Conservation (phyloP, 2,113 vertebrate genomes). For the Tychaedon coryphoeus region DNA sequence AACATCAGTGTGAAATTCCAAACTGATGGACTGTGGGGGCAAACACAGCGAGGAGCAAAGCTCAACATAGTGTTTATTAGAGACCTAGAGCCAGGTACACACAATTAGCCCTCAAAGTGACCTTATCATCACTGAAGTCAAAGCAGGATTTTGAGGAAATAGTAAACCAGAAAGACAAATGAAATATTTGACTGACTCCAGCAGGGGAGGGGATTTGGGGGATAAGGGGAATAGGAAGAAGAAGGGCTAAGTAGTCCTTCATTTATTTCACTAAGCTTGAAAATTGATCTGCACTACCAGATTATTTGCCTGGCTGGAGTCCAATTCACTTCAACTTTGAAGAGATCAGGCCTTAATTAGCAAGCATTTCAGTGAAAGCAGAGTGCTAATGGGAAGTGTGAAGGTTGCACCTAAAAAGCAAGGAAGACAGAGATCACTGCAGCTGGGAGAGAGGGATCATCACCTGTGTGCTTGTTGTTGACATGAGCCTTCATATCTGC, state of each 20-base stretch:
- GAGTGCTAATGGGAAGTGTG: slow-evolving; percentile 33
- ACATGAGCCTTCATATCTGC: slow-evolving; percentile 93
- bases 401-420: slow-evolving; percentile 45
- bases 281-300: slow-evolving; percentile 24
- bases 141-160: background rate
- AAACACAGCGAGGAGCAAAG: background rate
- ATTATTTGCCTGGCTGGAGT: slow-evolving; percentile 44
- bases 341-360: slow-evolving; percentile 48
- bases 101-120: background rate
- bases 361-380: slow-evolving; percentile 21
- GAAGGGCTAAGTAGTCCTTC: background rate
- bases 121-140: background rate
- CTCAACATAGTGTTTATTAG: background rate
- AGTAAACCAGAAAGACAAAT: slow-evolving; percentile 1
- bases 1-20: background rate
- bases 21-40: background rate
- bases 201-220: background rate
- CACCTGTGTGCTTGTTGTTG: slow-evolving; percentile 89
- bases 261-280: slow-evolving; percentile 16
- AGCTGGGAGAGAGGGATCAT: slow-evolving; percentile 24
- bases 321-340: slow-evolving; percentile 33
- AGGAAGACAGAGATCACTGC: background rate
- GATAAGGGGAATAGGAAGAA: background rate
- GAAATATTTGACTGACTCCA: background rate
- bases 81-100: background rate